phyloP scores from a whole-genome alignment of 2,888 invertebrate genomes.

The Marasmarcha lunaedactyla region DNA sequence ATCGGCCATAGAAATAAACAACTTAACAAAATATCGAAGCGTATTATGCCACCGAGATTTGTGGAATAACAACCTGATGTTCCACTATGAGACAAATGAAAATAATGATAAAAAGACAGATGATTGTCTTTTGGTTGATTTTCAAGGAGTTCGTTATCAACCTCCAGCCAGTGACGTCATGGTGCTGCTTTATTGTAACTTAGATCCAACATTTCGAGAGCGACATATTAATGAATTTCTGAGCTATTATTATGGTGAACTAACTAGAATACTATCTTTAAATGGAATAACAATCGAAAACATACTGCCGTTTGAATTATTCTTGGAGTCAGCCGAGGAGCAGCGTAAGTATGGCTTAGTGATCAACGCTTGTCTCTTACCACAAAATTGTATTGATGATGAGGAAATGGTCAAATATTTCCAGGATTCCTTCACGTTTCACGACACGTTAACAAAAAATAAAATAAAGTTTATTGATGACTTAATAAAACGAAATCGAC shows the following conservation, averaged over 20 bases:
- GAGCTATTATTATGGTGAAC: slow-evolving; percentile 65
- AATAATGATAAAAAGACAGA: slow-evolving; percentile 38
- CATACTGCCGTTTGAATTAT: slow-evolving; percentile 46
- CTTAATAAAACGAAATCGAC: slow-evolving; percentile 57
- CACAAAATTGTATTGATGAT: slow-evolving; percentile 62
- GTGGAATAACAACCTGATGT: slow-evolving; percentile 75
- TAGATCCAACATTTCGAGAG: slow-evolving; percentile 55
- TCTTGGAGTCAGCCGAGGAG: slow-evolving; percentile 48
- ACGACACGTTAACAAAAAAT: slow-evolving; percentile 62
- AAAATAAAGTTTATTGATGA: slow-evolving; percentile 64
- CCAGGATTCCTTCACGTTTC: slow-evolving; percentile 56
- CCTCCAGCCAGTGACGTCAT: slow-evolving; percentile 76
- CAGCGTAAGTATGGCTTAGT: slow-evolving; percentile 67
- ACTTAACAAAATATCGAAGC: slow-evolving; percentile 43
- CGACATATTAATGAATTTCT: slow-evolving; percentile 59
- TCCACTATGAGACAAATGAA: slow-evolving; percentile 35
- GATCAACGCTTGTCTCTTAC: slow-evolving; percentile 66
- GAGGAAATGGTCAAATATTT: slow-evolving; percentile 54
- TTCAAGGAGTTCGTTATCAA: slow-evolving; percentile 74
- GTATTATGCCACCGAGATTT: slow-evolving; percentile 73
- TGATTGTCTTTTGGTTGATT: slow-evolving; percentile 76
- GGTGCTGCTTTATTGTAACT: slow-evolving; percentile 65
- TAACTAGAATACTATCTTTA: slow-evolving; percentile 43
- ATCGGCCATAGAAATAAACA: slow-evolving; percentile 28
- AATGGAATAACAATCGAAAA: slow-evolving; percentile 40